phyloP scores from a whole-genome alignment of 2,888 invertebrate genomes.

The Chymomyza procnemis region DNA sequence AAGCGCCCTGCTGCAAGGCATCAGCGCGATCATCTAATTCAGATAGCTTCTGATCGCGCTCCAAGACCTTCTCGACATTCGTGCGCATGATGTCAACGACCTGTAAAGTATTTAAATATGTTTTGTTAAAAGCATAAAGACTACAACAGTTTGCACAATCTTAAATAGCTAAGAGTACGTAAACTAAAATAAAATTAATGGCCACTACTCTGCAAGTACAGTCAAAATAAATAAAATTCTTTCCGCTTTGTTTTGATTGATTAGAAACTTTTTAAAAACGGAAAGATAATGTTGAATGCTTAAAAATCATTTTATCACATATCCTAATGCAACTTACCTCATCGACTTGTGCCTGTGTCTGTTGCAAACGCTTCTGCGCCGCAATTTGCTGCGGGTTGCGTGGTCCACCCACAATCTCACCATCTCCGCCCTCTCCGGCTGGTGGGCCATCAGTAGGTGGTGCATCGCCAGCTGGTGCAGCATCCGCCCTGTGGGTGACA shows the following conservation, averaged over 20 bases:
- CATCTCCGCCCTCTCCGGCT: constrained; percentile 84
- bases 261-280: too few relatives aligned
- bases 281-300: too few relatives aligned
- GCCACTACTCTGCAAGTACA: too few relatives aligned
- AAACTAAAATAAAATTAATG: too few relatives aligned
- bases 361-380: constrained; percentile 89
- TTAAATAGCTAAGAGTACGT: too few relatives aligned
- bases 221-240: too few relatives aligned
- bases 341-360: constrained; percentile 92
- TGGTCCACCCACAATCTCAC: constrained; percentile 90
- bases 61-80: constrained; percentile 97
- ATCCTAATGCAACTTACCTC: constrained; percentile 83
- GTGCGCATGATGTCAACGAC: constrained; percentile 96
- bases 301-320: too few relatives aligned
- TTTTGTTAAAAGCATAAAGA: too few relatives aligned
- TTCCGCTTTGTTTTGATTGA: too few relatives aligned
- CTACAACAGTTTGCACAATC: not conserved
- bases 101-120: constrained; percentile 68
- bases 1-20: constrained; percentile 95
- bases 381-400: constrained; percentile 90
- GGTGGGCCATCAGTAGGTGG: constrained; percentile 83
- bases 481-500: constrained; percentile 71
- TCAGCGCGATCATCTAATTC: constrained; percentile 97
- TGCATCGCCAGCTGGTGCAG: constrained; percentile 77
- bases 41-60: constrained; percentile 95